Conservation (phyloP, 2,113 vertebrate genomes). For the Perca fluviatilis region DNA sequence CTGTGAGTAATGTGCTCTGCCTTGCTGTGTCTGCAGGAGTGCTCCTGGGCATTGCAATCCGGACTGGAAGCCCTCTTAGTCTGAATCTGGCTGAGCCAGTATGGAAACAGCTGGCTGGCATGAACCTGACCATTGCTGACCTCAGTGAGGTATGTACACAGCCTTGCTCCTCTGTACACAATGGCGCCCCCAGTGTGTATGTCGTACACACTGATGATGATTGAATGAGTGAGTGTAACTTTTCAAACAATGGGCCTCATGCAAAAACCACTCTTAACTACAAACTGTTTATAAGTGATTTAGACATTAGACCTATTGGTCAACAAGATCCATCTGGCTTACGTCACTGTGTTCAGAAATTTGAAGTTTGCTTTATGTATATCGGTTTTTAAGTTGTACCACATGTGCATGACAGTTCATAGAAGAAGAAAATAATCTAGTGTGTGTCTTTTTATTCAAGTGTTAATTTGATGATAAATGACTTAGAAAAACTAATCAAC, state of each 20-base stretch:
- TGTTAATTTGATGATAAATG: neutral
- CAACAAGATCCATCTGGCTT: too few species aligned
- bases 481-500: too few species aligned
- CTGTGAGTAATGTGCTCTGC: slow-evolving; percentile 13
- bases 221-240: neutral
- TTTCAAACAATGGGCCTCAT: neutral
- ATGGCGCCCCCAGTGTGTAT: neutral
- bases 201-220: neutral
- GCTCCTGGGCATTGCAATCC: slow-evolving; percentile 95
- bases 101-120: slow-evolving; percentile 99
- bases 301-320: neutral
- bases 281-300: neutral
- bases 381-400: too few species aligned
- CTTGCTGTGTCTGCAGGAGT: slow-evolving; percentile 87
- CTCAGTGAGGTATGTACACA: slow-evolving; percentile 92
- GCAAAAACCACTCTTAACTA: neutral
- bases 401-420: too few species aligned
- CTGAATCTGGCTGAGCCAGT: slow-evolving; percentile 97
- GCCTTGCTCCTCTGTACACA: neutral
- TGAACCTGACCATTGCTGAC: slow-evolving; percentile 99
- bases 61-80: slow-evolving; percentile 97
- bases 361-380: too few species aligned
- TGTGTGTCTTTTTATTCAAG: too few species aligned
- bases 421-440: too few species aligned
- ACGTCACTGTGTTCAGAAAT: too few species aligned